Percentiles rank a stretch among this genome's conserved stretches.
These are phyloP conservation scores for Potamarius usumacintae DNA, from an alignment of 2,113 vertebrate species.

Conservation along the genomic window DNA sequence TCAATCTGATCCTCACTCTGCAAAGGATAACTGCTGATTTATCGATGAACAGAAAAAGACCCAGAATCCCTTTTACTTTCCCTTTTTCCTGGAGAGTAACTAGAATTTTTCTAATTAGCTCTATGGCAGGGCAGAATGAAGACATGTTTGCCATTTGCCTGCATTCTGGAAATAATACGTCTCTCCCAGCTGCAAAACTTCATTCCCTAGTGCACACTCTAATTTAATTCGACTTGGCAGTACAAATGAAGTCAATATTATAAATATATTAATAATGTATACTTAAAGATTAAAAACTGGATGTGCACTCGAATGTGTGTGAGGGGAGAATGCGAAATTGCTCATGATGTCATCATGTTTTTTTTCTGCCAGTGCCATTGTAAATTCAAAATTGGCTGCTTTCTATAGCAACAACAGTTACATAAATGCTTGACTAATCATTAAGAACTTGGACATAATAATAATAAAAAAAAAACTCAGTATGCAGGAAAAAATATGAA, in stretches of 20 bases:
- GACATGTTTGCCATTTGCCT: slow-evolving; percentile 68
- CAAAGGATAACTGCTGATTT: background rate
- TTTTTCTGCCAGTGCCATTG: slow-evolving; percentile 20
- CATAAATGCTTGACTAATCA: slow-evolving; percentile 15
- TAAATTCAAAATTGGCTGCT: slow-evolving; percentile 15
- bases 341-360: slow-evolving; percentile 26
- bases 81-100: slow-evolving; percentile 57
- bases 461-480: background rate
- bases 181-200: slow-evolving; percentile 50
- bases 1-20: background rate
- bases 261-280: slow-evolving; percentile 21
- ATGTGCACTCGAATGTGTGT: background rate
- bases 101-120: slow-evolving; percentile 59
- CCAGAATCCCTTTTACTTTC: slow-evolving; percentile 37
- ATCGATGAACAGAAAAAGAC: slow-evolving; percentile 2
- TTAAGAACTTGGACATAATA: background rate
- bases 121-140: slow-evolving; percentile 38
- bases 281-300: slow-evolving; percentile 9
- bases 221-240: slow-evolving; percentile 57
- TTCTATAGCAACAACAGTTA: slow-evolving; percentile 18
- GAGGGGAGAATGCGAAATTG: slow-evolving; percentile 1
- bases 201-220: slow-evolving; percentile 56
- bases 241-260: slow-evolving; percentile 48
- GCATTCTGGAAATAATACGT: slow-evolving; percentile 59
- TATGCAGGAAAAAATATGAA: slow-evolving; percentile 14